phyloP scores from a whole-genome alignment of 2,113 vertebrate species.

The Chinchilla lanigera region DNA sequence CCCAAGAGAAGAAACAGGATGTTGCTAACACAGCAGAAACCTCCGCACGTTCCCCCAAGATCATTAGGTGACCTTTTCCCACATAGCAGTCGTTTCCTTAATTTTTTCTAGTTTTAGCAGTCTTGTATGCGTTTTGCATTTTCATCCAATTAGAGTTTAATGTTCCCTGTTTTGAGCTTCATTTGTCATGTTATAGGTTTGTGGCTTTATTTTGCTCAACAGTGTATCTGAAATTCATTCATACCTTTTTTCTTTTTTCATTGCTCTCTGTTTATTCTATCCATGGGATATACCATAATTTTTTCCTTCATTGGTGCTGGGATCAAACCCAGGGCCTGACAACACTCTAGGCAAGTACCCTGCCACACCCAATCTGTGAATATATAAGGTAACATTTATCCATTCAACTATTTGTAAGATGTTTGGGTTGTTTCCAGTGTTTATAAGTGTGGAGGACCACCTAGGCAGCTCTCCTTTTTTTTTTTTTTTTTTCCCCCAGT shows the following conservation, averaged over 20 bases:
- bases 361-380: neutral
- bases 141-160: neutral
- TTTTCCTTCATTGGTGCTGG: neutral
- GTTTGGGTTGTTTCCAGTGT: neutral
- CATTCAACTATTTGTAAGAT: neutral
- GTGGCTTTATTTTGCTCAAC: neutral
- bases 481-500: no score
- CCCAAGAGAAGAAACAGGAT: neutral
- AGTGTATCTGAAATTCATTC: neutral
- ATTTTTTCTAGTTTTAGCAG: neutral
- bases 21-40: neutral
- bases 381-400: neutral
- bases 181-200: neutral
- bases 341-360: neutral
- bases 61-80: neutral
- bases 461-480: no score
- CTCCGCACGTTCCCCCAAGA: neutral
- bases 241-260: conserved; percentile 1
- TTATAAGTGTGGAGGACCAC: no score
- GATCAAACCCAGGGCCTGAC: neutral
- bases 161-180: neutral
- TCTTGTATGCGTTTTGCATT: neutral
- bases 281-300: neutral
- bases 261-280: conserved; percentile 6
- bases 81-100: neutral